Evolutionary conservation across 2,113 vertebrate genomes (phyloP), one percentile per base, ranked within the genome.

Genomic region (Epinephelus cyanopodus): DNA sequence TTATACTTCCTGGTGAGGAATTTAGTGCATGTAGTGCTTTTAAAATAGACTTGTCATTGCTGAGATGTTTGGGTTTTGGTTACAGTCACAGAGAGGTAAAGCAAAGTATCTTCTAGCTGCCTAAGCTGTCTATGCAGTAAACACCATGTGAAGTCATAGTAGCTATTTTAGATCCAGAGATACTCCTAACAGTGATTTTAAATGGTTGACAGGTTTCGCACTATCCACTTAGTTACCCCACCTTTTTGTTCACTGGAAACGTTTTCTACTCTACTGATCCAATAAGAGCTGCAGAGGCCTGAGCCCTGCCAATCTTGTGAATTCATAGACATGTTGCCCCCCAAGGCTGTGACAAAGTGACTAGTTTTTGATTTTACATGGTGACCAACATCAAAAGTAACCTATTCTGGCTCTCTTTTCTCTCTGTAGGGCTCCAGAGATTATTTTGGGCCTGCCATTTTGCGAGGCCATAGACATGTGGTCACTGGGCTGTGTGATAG

Each of bases 381-480:
- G 54, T 47, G 12, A 63, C 11, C n/a, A 45, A 37, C 65, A n/a
- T 69, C 69, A 23, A 47, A 48, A 25, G 0, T 90, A 83, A 83
- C 82, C 54, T 65, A 50, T 82, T 63, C 66, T 62, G 4, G 19
- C 45, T 6, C 29, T 93, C 79, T 17, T 74, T 62, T 63, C 64
- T 89, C 89, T 93, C 95, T 93, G 54, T 93, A 99, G 98, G 95
- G 98, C 98, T 94, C 98, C 98, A 69, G 98, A 99, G 95, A 99
- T 99, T 94, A 99, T 99, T 96, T 95, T 99, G 96, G 98, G 98
- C 86, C 96, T 99, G 95, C 97, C 97, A 33, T 99, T 98, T 96
- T 97, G 96, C 93, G 98, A 99, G 96, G 98, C 98, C 95, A 99
- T 99, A 94, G 98, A 99, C 95, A 98, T 99, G 98, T 99, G 98